A percentile compares a stretch with the other conserved stretches of the same genome.
Conservation (phyloP, 2,113 vertebrate species). For the Hemibagrus wyckioides region DNA sequence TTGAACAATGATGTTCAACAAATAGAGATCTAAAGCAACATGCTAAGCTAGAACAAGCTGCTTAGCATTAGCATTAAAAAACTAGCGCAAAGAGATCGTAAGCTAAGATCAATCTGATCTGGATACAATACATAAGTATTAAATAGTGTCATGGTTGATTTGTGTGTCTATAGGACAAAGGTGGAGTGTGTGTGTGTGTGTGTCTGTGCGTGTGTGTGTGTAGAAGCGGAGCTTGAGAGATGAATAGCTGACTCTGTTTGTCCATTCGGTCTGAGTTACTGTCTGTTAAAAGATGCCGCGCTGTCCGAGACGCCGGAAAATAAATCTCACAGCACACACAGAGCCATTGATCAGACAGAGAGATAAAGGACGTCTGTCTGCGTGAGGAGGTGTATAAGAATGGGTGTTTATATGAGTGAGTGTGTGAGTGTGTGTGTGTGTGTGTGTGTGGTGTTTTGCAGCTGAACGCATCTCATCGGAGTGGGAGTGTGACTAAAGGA, state of each 20-base stretch:
- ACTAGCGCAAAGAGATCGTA: too few species aligned
- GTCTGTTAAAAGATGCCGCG: constrained; percentile 27
- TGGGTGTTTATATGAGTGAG: constrained; percentile 8
- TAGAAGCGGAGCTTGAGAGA: constrained; percentile 12
- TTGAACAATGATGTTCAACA: too few species aligned
- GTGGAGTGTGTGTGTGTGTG: background rate
- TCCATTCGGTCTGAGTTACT: constrained; percentile 42
- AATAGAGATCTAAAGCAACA: too few species aligned
- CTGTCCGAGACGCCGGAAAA: constrained; percentile 21
- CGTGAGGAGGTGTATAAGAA: constrained; percentile 6
- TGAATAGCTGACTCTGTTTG: constrained; percentile 39
- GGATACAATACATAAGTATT: too few species aligned
- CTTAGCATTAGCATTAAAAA: too few species aligned
- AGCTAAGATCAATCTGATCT: too few species aligned
- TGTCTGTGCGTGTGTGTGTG: background rate
- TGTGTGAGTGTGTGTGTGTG: constrained; percentile 8
- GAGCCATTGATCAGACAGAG: constrained; percentile 40
- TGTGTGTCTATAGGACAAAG: constrained; percentile 1
- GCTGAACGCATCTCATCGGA: background rate
- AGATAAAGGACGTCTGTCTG: constrained; percentile 18
- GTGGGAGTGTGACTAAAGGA: constrained; percentile 10
- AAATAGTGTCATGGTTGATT: background rate
- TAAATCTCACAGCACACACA: constrained; percentile 38
- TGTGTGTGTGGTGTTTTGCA: constrained; percentile 34
- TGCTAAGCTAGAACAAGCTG: too few species aligned